These are phyloP conservation scores for Pandemis corylana DNA, from an alignment of 2,888 invertebrate genomes.

Conservation along the genomic window DNA sequence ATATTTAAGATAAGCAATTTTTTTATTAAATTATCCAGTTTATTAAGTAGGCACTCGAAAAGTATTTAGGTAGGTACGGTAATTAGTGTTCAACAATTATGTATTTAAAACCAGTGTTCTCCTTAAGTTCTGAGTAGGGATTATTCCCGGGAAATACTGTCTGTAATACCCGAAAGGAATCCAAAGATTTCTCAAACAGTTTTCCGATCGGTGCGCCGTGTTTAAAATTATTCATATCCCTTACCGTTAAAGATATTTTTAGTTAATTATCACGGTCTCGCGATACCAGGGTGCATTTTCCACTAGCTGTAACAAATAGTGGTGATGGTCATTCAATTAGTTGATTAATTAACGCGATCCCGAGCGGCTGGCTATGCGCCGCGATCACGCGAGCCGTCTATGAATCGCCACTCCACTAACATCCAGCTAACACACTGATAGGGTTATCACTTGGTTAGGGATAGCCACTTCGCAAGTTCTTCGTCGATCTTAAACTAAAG, in stretches of 20 bases:
- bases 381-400: constrained; percentile 63
- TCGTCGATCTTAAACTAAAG: background rate
- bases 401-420: constrained; percentile 1
- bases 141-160: no score
- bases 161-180: no score
- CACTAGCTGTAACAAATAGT: constrained; percentile 45
- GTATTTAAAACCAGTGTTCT: no score
- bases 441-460: constrained; percentile 25
- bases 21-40: no score
- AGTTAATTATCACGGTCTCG: constrained; percentile 28
- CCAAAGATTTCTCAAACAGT: no score
- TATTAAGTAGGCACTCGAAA: no score
- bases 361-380: constrained; percentile 53
- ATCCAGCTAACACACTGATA: constrained; percentile 18
- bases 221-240: background rate
- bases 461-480: background rate
- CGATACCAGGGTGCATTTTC: constrained; percentile 24
- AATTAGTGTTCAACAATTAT: background rate
- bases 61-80: background rate
- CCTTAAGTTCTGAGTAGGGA: no score
- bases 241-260: background rate
- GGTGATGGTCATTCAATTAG: constrained; percentile 61
- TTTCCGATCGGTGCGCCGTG: background rate
- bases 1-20: no score
- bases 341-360: constrained; percentile 65